Conservation (phyloP, 2,888 invertebrate genomes). For the Orchestes rusci region DNA sequence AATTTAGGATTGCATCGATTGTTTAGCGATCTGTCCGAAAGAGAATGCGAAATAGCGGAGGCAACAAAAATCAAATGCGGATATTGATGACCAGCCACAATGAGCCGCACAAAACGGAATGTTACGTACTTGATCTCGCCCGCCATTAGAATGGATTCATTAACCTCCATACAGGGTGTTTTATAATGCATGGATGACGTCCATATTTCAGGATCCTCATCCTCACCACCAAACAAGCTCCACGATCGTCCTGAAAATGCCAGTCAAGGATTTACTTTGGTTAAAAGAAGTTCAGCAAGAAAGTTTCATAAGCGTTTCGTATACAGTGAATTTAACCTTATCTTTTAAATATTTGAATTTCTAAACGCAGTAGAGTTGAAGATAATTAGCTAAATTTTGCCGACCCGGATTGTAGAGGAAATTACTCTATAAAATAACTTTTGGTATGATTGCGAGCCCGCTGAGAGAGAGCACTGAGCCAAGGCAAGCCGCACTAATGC, state of each 20-base stretch:
- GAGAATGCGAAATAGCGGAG: conserved; percentile 17
- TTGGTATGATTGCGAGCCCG: conserved; percentile 24
- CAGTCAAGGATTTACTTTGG: too few species aligned
- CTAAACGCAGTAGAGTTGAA: conserved; percentile 24
- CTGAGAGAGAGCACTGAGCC: too few species aligned
- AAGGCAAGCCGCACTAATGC: conserved; percentile 22
- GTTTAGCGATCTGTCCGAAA: conserved; percentile 13
- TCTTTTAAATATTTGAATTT: conserved; percentile 26
- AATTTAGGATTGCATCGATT: too few species aligned
- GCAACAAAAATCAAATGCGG: conserved; percentile 18
- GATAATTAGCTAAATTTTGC: conserved; percentile 26
- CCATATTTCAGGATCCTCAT: neutral
- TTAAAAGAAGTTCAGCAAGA: too few species aligned
- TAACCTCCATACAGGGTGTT: conserved; percentile 15
- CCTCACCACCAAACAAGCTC: conserved; percentile 1
- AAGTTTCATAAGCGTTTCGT: conserved; percentile 16
- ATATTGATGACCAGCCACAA: conserved; percentile 18
- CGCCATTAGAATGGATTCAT: conserved; percentile 17
- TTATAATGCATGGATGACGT: conserved; percentile 3
- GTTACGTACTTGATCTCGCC: conserved; percentile 20
- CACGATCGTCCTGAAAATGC: too few species aligned
- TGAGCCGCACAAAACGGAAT: conserved; percentile 16
- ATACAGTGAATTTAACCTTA: conserved; percentile 23
- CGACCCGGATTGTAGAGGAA: conserved; percentile 26
- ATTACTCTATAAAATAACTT: conserved; percentile 26